Base-by-base conservation (phyloP, 2,113 vertebrate species). In the Opisthocomus hoazin region DNA sequence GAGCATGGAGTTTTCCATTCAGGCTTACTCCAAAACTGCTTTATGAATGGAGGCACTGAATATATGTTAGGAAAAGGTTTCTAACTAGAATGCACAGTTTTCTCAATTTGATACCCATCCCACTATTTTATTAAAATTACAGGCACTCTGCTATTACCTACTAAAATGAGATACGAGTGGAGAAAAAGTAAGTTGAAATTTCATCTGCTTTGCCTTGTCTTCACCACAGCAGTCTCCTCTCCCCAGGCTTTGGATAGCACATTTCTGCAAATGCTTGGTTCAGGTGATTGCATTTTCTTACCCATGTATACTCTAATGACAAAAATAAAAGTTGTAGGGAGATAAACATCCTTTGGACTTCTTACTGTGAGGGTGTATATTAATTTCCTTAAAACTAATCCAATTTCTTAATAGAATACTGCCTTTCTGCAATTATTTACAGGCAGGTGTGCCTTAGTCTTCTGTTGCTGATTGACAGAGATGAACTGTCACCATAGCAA, bases 401-500 rank as follows among this genome's bases (percentile, higher is more conserved):
- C 17, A 34, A 13, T 91, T 73, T 90, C 50, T 24, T 83, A 70
- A 66, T 63, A 74, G 26, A 69, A 45, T 1, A 9, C 12, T 30
- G 19, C 45, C 36, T 93, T 77, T 71, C 41, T 89, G 70, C 58
- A 57, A 1, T 14, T 77, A 41, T 57, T 88, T 24, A 14, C 50
- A 74, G 78, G 53, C 78, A 80, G 70, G 54, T 88, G 58, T 70
- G 57, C 70, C 84, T 84, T 79, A 43, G 23, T 68, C 60, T 73
- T 48, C 60, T 73, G 61, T 74, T 69, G 78, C 58, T 95, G 88
- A 88, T 88, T 91, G 95, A 93, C 87, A 83, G 46, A 58, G 50
- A 69, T 77, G 58, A 83, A 60, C 41, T 54, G 50, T 86, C 82
- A 83, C 93, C 69, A 78, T 94, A 60, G 92, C 75, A 96, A 93